Base-by-base conservation (phyloP, 2,113 vertebrate species). In the Leiothrix lutea region DNA sequence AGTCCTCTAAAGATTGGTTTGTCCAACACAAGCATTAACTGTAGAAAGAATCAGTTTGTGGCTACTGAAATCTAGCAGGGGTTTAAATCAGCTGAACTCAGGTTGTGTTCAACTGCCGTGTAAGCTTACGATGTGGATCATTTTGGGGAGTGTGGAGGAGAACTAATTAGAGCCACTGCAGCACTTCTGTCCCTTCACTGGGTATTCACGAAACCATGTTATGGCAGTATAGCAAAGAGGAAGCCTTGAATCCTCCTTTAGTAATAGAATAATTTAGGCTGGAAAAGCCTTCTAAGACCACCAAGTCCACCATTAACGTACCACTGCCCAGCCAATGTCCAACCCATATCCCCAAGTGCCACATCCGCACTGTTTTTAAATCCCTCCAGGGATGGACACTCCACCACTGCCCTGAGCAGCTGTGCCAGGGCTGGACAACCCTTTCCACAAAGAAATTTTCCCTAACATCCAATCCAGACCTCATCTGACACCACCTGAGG, bases 71-170 rank as follows among this genome's bases (percentile, higher is more conserved):
- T 31, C 9, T 35, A 45, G 2, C 2, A 3, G 6, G 8, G 3
- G 5, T 5, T 45, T 33, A 20, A 9, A 26, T 19, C 26, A 26
- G 1, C 20, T 29, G 25, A 60, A 42, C 2, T 58, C 15, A 35
- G 9, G 14, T 12, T 51, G 9, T 29, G 21, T 25, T 56, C 24
- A 25, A 2, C 5, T 44, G 9, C 5, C 36, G 5, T 23, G 20
- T 19, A 47, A 58, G 16, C 50, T 53, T 47, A 22, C 1, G 0
- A 7, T 6, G 2, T 5, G 2, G 12, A 8, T 53, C 21, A 8
- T 26, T 8, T 4, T 5, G 7, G 4, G 12, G 21, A 77, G 1
- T 3, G 8, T 35, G 12, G 6, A 82, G 16, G 5, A 36, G 6
- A 24, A 10, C 2, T 17, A 19, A 35, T 3, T 44, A 74, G 20